Base-by-base conservation (phyloP, 2,113 vertebrate species). In the Tapirus terrestris region DNA sequence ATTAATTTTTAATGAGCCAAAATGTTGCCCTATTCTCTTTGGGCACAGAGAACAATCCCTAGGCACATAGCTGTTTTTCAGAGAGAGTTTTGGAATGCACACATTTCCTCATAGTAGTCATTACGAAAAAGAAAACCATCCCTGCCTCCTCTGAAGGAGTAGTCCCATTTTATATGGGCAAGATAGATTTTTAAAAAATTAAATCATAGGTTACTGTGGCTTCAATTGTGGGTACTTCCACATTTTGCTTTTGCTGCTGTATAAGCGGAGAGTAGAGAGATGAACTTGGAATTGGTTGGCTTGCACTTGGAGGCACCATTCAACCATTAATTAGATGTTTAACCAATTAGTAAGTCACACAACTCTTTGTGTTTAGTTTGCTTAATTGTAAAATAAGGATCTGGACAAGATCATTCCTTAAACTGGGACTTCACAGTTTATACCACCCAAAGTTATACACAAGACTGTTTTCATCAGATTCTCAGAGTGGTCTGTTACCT, bases 341-440 rank as follows among this genome's bases (percentile, higher is more conserved):
- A 65, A 33, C 56, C 68, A 90, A 96, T 93, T 91, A 94, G 45
- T 18, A 14, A 81, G 53, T 60, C 85, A 72, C 51, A 94, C 94
- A 90, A 73, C 23, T 79, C 67, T 95, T 48, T 29, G 43, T 58
- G 58, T 93, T 91, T 91, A 53, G 73, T 89, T 73, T 61, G 43
- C 91, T 91, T 77, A 91, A 89, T 95, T 93, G 48, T 63, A 91
- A 95, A 96, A 79, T 79, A 89, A 84, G 48, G 60, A 18, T 17
- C 82, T 81, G 29, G 33, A 51, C 20, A 39, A 75, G 43, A 75
- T 79, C 16, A 65, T 31, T 39, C 16, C 45, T 90, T 84, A 65
- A 75, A 53, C 18, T 63, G 21, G 13, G n/a, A n/a, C 25, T 68
- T 89, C 84, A 21, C 68, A 5, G 33, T 39, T 76, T 27, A 33